Conservation (phyloP, 2,113 vertebrate genomes). For the Gasterosteus nipponicus region DNA sequence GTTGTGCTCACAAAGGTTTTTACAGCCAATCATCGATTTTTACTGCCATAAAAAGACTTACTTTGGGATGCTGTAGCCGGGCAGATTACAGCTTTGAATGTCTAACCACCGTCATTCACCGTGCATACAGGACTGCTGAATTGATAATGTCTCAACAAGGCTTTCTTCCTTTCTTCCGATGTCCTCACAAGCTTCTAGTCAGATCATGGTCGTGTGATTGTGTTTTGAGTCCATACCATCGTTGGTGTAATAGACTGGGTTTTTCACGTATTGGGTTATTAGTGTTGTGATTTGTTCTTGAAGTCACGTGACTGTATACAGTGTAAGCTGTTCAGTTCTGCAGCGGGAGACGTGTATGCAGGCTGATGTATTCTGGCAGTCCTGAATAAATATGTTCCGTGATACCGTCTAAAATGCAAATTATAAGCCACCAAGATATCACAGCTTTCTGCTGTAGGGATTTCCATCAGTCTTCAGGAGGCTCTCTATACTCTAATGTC, state of each 20-base stretch:
- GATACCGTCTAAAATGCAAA: too few relatives aligned
- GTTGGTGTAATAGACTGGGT: too few relatives aligned
- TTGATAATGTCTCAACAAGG: not conserved
- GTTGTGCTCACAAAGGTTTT: not conserved
- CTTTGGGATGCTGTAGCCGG: not conserved
- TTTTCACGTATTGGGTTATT: too few relatives aligned
- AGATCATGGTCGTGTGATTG: too few relatives aligned
- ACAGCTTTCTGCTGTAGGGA: not conserved
- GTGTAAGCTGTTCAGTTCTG: too few relatives aligned
- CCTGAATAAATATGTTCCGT: too few relatives aligned
- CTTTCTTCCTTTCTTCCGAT: not conserved
- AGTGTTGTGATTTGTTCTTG: too few relatives aligned
- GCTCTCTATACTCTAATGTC: not conserved
- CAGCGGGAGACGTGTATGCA: too few relatives aligned
- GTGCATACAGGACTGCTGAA: not conserved
- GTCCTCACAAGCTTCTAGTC: not conserved
- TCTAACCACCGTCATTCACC: not conserved
- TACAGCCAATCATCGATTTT: not conserved
- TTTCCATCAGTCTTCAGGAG: not conserved
- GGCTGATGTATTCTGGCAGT: too few relatives aligned
- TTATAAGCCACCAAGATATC: too few relatives aligned
- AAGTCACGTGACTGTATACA: too few relatives aligned
- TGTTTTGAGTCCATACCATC: too few relatives aligned
- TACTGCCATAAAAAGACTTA: not conserved
- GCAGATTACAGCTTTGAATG: not conserved